phyloP scores from a whole-genome alignment of 2,113 vertebrate species.

The Ursus arctos region DNA sequence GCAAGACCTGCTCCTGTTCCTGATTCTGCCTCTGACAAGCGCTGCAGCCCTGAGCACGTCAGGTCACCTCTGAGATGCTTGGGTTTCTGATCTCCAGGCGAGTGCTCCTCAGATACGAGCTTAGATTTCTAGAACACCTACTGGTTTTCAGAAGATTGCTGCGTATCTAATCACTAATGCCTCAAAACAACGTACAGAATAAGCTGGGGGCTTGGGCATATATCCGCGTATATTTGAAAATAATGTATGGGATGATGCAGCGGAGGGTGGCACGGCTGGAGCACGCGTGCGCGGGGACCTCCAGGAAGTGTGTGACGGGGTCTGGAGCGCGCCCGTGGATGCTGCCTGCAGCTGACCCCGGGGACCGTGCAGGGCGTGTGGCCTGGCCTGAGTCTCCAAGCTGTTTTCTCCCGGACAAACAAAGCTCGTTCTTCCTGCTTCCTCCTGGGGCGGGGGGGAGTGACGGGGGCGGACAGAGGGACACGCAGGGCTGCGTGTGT shows the following conservation, averaged over 20 bases:
- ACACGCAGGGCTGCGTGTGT: rapidly evolving
- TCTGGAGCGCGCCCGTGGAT: rapidly evolving
- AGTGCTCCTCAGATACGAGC: rapidly evolving
- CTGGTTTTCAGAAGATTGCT: rapidly evolving
- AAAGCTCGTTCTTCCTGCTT: rapidly evolving
- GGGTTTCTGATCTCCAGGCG: background rate
- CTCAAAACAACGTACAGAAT: rapidly evolving
- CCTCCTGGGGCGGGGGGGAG: rapidly evolving
- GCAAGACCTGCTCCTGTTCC: rapidly evolving
- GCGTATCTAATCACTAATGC: rapidly evolving
- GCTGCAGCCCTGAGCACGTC: rapidly evolving
- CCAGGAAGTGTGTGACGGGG: rapidly evolving
- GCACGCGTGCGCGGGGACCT: rapidly evolving
- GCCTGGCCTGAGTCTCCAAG: background rate
- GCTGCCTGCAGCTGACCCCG: rapidly evolving
- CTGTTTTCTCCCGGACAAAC: background rate
- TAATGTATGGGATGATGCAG: rapidly evolving
- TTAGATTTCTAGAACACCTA: rapidly evolving
- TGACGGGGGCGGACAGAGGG: rapidly evolving
- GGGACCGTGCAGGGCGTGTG: rapidly evolving
- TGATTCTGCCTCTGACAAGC: rapidly evolving
- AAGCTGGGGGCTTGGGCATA: rapidly evolving
- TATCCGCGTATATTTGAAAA: rapidly evolving
- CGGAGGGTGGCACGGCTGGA: rapidly evolving
- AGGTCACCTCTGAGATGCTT: rapidly evolving